A percentile compares a stretch with the other conserved stretches of the same genome.
These are phyloP conservation scores for Platynereis dumerilii DNA, from an alignment of 2,888 invertebrate species.

Conservation along the genomic window DNA sequence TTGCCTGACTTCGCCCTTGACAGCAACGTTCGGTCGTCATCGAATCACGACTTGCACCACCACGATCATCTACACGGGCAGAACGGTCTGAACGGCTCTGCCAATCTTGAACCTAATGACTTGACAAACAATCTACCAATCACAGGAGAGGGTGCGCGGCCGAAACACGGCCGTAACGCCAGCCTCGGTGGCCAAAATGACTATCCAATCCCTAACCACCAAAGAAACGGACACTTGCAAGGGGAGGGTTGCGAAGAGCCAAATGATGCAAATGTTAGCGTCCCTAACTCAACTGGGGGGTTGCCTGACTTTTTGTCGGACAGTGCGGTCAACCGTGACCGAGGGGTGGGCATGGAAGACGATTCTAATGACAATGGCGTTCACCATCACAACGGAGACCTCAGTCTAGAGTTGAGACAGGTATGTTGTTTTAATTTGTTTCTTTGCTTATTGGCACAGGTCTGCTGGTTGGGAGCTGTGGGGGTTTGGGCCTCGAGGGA, in stretches of 20 bases:
- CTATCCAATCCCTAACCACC: neutral
- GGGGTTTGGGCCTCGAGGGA: no score
- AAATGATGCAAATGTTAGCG: constrained; percentile 7
- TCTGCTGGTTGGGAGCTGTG: no score
- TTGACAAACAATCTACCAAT: constrained; percentile 1
- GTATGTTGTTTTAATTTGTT: constrained; percentile 26
- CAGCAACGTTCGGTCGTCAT: constrained; percentile 17
- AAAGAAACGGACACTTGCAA: constrained; percentile 9
- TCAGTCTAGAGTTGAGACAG: constrained; percentile 37
- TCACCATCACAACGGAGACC: constrained; percentile 36
- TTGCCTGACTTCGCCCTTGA: constrained; percentile 51
- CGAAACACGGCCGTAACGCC: constrained; percentile 4
- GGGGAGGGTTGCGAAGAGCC: constrained; percentile 15
- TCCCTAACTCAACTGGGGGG: constrained; percentile 26
- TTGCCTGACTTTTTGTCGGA: constrained; percentile 57
- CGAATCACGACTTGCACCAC: no score
- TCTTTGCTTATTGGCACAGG: no score
- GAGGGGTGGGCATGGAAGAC: neutral
- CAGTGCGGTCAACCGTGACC: constrained; percentile 37
- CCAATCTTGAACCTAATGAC: constrained; percentile 2
- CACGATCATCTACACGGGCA: no score
- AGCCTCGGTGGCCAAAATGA: neutral
- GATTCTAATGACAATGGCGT: neutral
- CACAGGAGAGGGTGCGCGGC: neutral
- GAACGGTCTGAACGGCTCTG: no score